Evolutionary conservation across 2,888 invertebrate species (phyloP).

Genomic region (Nomada ruficornis): DNA sequence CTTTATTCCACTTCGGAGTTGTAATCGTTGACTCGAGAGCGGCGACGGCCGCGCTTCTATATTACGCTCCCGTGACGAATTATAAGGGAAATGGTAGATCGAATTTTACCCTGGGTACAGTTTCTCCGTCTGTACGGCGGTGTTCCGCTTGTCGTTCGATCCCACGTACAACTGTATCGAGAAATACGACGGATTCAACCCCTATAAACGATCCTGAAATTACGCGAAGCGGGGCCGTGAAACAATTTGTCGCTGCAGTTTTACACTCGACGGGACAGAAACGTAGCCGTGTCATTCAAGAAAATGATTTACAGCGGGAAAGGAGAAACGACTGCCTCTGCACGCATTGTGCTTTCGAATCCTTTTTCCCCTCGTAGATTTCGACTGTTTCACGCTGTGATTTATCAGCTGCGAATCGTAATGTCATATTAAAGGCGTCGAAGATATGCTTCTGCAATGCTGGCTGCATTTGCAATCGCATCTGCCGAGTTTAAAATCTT

Average conservation of each 20-base stretch:
- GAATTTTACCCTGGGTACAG: constrained; percentile 50
- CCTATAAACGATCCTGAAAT: background rate
- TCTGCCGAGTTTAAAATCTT: too few relatives aligned
- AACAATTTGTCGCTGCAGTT: constrained; percentile 19
- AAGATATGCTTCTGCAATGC: too few relatives aligned
- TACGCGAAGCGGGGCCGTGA: background rate
- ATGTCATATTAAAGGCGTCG: too few relatives aligned
- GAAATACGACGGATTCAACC: constrained; percentile 18
- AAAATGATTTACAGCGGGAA: background rate
- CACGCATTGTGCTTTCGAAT: background rate
- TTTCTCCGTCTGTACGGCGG: background rate
- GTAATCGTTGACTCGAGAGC: constrained; percentile 61
- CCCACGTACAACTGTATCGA: constrained; percentile 1
- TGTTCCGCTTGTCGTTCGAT: constrained; percentile 22
- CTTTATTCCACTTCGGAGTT: constrained; percentile 58
- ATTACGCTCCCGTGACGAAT: constrained; percentile 50
- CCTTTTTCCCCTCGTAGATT: background rate
- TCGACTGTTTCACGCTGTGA: background rate
- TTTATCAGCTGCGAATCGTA: background rate
- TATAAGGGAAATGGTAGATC: constrained; percentile 62
- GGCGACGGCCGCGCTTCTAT: constrained; percentile 28
- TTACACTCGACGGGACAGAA: constrained; percentile 4
- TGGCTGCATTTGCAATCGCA: too few relatives aligned
- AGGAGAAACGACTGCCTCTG: background rate
- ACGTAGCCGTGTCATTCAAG: background rate